phyloP scores from a whole-genome alignment of 2,797 vertebrate species.

The Parotocinclus haroldoi region DNA sequence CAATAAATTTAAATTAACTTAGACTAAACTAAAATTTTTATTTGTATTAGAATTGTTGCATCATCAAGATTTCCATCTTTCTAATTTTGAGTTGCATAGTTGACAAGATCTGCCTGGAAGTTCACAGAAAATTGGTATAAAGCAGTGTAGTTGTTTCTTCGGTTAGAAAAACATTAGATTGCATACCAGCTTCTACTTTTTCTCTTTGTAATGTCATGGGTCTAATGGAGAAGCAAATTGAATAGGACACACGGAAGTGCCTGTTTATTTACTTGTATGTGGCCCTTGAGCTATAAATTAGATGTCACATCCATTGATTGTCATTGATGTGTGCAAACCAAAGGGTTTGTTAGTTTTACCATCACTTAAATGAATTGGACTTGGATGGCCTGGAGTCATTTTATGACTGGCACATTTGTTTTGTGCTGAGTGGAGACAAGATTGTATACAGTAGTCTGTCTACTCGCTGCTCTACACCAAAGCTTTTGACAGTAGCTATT shows the following conservation, averaged over 20 bases:
- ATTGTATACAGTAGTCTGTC: background rate
- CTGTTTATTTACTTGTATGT: conserved; percentile 75
- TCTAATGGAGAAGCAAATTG: conserved; percentile 67
- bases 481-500: conserved; percentile 21
- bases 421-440: conserved; percentile 31
- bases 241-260: conserved; percentile 60
- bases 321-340: conserved; percentile 58
- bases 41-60: too few relatives aligned
- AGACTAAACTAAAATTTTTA: too few relatives aligned
- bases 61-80: too few relatives aligned
- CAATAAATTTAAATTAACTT: too few relatives aligned
- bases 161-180: conserved; percentile 61
- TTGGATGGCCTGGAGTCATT: conserved; percentile 55
- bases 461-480: conserved; percentile 4
- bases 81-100: conserved; percentile 18
- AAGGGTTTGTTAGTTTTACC: conserved; percentile 65
- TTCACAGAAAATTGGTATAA: background rate
- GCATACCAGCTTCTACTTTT: conserved; percentile 54
- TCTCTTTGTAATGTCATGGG: conserved; percentile 46
- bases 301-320: conserved; percentile 71
- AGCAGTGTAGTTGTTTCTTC: conserved; percentile 10
- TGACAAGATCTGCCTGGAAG: background rate
- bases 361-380: conserved; percentile 60
- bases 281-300: conserved; percentile 73
- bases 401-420: conserved; percentile 59